These are phyloP conservation scores for Acrocephalus scirpaceus DNA, from an alignment of 2,797 vertebrate genomes.

Conservation along the genomic window DNA sequence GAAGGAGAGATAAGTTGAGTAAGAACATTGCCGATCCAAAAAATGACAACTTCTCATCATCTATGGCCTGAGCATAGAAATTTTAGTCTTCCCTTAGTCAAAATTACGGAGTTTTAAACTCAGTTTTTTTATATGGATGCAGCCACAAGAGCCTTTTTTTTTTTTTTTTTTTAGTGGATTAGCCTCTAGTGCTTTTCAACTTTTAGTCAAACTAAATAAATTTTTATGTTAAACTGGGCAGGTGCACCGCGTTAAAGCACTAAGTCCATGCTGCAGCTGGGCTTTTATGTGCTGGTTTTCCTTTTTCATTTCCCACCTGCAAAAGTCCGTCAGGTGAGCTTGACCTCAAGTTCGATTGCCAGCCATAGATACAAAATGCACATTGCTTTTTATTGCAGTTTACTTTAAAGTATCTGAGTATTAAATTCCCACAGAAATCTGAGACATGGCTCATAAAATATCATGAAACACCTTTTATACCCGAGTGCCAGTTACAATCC, in stretches of 20 bases:
- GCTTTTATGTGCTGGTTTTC: neutral
- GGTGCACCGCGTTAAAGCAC: neutral
- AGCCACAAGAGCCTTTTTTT: neutral
- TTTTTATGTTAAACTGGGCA: neutral
- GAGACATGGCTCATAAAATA: conserved; percentile 11
- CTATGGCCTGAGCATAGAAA: neutral
- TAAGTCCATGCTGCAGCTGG: neutral
- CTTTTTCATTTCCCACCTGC: neutral
- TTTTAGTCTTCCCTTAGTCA: neutral
- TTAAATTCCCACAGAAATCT: neutral
- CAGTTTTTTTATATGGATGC: neutral
- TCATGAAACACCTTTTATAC: neutral
- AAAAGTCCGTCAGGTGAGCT: neutral
- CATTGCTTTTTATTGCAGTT: neutral
- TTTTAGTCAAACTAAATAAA: neutral
- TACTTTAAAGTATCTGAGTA: neutral
- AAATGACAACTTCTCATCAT: rapidly evolving
- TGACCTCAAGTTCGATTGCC: neutral
- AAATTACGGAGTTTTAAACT: neutral
- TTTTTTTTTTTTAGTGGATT: neutral
- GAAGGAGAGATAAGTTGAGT: neutral
- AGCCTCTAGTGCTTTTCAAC: neutral
- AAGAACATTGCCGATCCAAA: neutral
- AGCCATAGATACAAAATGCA: neutral
- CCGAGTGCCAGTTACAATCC: neutral